Base-by-base conservation (phyloP, 2,888 invertebrate species). In the Acanthopleura granulata region DNA sequence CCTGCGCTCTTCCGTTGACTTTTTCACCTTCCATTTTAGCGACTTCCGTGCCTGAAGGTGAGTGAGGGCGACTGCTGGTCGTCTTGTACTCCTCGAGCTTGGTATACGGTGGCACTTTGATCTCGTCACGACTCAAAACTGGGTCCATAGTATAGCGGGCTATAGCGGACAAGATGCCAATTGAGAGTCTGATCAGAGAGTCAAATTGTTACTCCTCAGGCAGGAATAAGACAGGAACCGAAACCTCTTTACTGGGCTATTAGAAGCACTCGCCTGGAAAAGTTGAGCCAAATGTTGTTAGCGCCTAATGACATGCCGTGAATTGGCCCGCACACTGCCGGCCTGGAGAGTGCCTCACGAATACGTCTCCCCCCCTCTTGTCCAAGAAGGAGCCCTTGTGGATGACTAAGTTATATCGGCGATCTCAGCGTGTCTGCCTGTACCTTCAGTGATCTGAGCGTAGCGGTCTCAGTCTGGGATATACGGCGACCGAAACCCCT, bases 241-340 rank as follows among this genome's bases (percentile, higher is more conserved):
- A 73, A 61, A 61, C 29, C 57, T 57, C 62, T 73, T 73, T 61
- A 40, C 62, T n/a, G 30, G 22, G 62, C 57, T 57, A 61, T 73
- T 29, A 62, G 30, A 62, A 40, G 61, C 73, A 76, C 75, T 71
- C 57, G 70, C 49, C 51, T 50, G 75, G 69, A 66, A 73, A 77
- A 50, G 71, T 75, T 75, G 73, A 73, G 29, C 74, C 69, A 82
- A 83, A 83, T 83, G 79, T 66, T 66, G 29, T 66, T 66, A 66
- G 22, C 22, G 25, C 16, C 29, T 66, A 66, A 66, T 66, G 27
- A 66, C 66, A 66, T 66, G 25, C 66, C 66, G 40, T 40, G 40
- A 40, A 40, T 40, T 40, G 40, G 40, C 9, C 40, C 40, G 40
- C 3, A 9, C 40, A 40, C 40, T 40, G 40, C 40, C 3, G 40